Evolutionary conservation across 2,113 vertebrate species (phyloP).

Genomic region (Saccopteryx bilineata): DNA sequence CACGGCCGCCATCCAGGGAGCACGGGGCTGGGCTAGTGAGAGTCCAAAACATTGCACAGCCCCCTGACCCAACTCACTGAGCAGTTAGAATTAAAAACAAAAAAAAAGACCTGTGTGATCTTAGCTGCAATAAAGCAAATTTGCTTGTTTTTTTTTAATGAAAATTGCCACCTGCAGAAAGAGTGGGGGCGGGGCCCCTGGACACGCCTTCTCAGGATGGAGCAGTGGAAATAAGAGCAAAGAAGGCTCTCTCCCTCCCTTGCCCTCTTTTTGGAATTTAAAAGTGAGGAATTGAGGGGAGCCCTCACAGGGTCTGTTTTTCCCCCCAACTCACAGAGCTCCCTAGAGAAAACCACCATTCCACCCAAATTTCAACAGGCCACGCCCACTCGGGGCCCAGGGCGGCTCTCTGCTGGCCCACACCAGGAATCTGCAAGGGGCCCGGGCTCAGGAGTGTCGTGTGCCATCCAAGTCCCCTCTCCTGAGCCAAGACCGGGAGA

Average conservation of each 20-base stretch:
- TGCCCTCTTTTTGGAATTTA: neutral
- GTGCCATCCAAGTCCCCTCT: constrained; percentile 77
- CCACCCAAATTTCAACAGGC: neutral
- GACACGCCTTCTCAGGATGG: constrained; percentile 72
- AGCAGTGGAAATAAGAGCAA: constrained; percentile 71
- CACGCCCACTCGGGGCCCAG: neutral
- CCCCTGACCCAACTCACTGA: constrained; percentile 11
- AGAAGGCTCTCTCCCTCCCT: too few species aligned
- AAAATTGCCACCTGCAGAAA: neutral
- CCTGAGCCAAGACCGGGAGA: constrained; percentile 75
- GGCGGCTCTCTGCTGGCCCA: neutral
- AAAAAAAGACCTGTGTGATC: neutral
- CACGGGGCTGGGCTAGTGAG: neutral
- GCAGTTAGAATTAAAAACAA: neutral
- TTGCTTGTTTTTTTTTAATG: constrained; percentile 27
- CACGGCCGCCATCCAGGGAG: constrained; percentile 50
- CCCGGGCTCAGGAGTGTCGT: constrained; percentile 69
- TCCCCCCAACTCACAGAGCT: neutral
- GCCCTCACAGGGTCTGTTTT: neutral
- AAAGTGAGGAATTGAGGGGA: neutral
- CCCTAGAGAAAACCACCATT: neutral
- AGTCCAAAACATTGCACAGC: constrained; percentile 68
- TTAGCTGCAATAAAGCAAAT: neutral
- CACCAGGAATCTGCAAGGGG: neutral
- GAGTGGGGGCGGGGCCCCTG: neutral